Conservation (phyloP, 2,888 invertebrate species). For the Pristionchus entomophagus region DNA sequence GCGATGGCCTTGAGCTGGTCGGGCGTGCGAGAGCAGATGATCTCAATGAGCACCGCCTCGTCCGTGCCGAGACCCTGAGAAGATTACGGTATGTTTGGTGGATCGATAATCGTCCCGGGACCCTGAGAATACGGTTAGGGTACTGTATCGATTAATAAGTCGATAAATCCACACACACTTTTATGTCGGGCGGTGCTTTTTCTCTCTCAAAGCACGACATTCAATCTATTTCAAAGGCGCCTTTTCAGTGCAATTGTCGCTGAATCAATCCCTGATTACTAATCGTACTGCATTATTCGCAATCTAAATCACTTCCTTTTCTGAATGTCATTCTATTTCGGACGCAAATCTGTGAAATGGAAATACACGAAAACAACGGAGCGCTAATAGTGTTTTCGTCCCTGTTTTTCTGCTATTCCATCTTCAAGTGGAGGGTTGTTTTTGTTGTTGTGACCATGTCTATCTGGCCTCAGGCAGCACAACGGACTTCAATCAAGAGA, state of each 20-base stretch:
- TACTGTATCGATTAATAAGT: neutral
- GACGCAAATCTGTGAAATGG: neutral
- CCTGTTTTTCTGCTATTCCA: neutral
- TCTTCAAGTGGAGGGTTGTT: neutral
- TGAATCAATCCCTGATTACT: neutral
- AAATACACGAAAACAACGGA: neutral
- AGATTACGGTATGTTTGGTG: slow-evolving; percentile 3
- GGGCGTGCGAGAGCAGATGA: slow-evolving; percentile 90
- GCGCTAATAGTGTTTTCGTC: slow-evolving; percentile 28
- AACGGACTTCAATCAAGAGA: neutral
- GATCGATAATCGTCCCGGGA: neutral
- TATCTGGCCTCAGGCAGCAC: no score
- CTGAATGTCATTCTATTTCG: neutral
- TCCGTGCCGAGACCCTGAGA: slow-evolving; percentile 86
- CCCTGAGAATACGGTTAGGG: no score
- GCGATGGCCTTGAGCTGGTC: slow-evolving; percentile 78
- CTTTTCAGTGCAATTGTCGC: no score
- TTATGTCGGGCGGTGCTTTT: no score
- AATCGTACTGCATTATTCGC: no score
- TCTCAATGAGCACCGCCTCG: slow-evolving; percentile 89
- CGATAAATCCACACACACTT: no score
- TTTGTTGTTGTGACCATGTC: neutral
- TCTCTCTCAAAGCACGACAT: no score
- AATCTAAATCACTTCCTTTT: no score
- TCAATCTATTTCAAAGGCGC: no score